These are phyloP conservation scores for Liparis tanakae DNA, from an alignment of 2,797 vertebrate genomes.

Conservation along the genomic window DNA sequence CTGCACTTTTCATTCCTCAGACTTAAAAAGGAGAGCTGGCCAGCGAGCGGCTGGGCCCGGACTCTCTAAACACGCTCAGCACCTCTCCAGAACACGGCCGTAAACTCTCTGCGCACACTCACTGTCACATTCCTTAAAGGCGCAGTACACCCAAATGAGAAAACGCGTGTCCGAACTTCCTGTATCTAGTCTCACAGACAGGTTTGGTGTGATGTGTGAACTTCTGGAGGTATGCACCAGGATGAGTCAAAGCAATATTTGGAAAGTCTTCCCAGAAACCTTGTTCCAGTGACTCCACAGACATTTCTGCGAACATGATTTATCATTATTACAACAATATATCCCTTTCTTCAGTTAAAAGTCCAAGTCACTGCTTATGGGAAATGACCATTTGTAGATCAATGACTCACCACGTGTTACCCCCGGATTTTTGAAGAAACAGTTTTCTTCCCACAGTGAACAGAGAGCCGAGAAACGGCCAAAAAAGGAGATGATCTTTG, in stretches of 20 bases:
- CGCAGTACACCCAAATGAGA: slow-evolving; percentile 10
- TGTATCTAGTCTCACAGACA: neutral
- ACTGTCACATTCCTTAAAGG: slow-evolving; percentile 57
- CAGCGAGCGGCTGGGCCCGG: neutral
- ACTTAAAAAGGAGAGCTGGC: slow-evolving; percentile 74
- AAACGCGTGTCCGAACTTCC: neutral
- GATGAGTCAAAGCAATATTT: neutral
- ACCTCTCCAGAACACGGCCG: slow-evolving; percentile 41
- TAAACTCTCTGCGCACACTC: slow-evolving; percentile 69
- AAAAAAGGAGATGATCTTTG: too few species aligned
- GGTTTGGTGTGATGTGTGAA: neutral
- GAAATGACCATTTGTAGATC: neutral
- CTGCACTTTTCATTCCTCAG: slow-evolving; percentile 62
- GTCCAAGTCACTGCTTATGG: slow-evolving; percentile 19
- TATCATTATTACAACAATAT: neutral
- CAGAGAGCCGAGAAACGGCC: neutral
- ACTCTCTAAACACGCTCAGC: slow-evolving; percentile 54
- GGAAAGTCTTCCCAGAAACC: neutral
- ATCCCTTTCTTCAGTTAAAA: neutral
- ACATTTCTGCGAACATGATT: neutral
- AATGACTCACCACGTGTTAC: neutral
- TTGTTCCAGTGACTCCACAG: neutral
- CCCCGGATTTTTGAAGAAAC: neutral
- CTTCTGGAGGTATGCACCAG: neutral
- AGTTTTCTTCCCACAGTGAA: too few species aligned